These are phyloP conservation scores for Strigamia maritima DNA, from an alignment of 2,888 invertebrate species.

Conservation along the genomic window DNA sequence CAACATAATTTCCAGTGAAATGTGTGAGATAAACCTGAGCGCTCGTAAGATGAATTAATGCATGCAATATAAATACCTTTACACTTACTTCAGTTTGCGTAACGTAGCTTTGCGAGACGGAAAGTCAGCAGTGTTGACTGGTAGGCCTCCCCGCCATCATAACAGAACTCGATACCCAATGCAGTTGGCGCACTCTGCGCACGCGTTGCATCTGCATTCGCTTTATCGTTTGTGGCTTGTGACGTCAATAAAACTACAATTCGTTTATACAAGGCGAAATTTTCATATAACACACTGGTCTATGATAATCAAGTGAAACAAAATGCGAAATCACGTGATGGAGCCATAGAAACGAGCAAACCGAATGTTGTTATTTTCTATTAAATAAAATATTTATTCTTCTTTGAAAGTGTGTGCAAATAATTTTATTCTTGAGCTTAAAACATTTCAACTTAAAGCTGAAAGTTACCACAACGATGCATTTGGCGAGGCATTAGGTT, in stretches of 20 bases:
- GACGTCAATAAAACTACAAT: background rate
- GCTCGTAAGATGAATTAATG: background rate
- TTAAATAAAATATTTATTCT: background rate
- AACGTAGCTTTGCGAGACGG: background rate
- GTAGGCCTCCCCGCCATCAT: slow-evolving; percentile 15
- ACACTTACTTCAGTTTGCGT: background rate
- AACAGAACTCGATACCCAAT: slow-evolving; percentile 4
- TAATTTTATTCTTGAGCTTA: too few species aligned
- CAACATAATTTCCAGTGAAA: background rate
- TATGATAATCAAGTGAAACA: background rate
- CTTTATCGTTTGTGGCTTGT: background rate
- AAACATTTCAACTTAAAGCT: too few species aligned
- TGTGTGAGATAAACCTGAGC: background rate
- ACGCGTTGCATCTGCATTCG: background rate
- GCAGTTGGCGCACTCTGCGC: background rate
- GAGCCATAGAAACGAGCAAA: background rate
- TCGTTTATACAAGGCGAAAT: too few species aligned
- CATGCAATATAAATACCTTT: background rate
- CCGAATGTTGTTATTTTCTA: background rate
- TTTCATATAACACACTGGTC: too few species aligned
- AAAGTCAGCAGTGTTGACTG: slow-evolving; percentile 8
- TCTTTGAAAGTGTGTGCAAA: too few species aligned
- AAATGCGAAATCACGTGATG: background rate
- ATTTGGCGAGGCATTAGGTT: too few species aligned
- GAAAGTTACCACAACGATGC: too few species aligned